These are phyloP conservation scores for Herpetotheres cachinnans DNA, from an alignment of 2,113 vertebrate genomes.

Conservation along the genomic window DNA sequence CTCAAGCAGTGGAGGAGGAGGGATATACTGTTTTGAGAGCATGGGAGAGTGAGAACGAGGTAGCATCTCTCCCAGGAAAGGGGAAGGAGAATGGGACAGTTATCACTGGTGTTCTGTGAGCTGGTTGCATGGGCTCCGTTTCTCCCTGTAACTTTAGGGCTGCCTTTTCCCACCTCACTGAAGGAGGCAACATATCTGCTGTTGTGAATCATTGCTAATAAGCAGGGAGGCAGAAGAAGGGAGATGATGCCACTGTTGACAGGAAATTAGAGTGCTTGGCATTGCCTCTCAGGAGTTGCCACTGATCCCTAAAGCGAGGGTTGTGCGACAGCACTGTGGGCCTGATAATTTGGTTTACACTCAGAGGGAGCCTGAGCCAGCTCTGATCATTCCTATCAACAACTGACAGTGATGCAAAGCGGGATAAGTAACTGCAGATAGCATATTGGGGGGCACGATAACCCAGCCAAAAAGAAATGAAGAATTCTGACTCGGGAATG, in stretches of 20 bases:
- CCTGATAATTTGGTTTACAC: not conserved
- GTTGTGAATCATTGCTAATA: accelerated
- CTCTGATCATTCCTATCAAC: not conserved
- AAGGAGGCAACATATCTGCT: not conserved
- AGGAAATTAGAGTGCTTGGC: not conserved
- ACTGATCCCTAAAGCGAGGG: not conserved
- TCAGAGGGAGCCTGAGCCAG: not conserved
- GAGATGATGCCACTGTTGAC: not conserved
- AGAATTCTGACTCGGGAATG: not conserved
- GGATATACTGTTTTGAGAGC: not conserved
- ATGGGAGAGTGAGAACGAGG: not conserved
- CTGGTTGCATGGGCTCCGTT: not conserved
- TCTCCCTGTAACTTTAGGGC: not conserved
- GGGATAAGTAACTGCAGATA: not conserved
- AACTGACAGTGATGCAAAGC: not conserved
- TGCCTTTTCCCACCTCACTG: not conserved
- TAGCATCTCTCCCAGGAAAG: not conserved
- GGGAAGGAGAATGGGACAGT: not conserved
- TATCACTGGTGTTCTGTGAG: not conserved
- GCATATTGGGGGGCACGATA: not conserved
- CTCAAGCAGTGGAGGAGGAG: not conserved
- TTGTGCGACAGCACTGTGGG: not conserved
- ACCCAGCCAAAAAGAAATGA: not conserved
- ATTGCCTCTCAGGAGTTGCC: not conserved
- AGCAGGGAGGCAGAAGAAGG: not conserved